These are phyloP conservation scores for Epinephelus moara DNA, from an alignment of 2,113 vertebrate species.

Conservation along the genomic window DNA sequence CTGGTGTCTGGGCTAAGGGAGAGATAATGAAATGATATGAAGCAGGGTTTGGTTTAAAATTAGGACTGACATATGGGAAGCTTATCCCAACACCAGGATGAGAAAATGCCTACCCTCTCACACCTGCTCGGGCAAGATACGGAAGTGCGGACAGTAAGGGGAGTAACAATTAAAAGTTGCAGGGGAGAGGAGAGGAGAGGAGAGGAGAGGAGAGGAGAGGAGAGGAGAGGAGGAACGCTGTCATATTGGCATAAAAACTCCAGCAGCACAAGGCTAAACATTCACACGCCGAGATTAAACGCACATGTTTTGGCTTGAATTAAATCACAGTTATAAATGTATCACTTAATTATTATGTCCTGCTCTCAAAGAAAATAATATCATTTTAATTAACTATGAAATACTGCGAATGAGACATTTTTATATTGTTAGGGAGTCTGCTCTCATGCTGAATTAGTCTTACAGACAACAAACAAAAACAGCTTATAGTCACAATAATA, in stretches of 20 bases:
- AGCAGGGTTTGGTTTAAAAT: slow-evolving; percentile 52
- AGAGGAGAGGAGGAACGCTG: not conserved
- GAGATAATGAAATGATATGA: slow-evolving; percentile 61
- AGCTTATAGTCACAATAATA: not conserved
- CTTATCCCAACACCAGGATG: slow-evolving; percentile 54
- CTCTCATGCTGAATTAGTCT: not conserved
- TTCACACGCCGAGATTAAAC: not conserved
- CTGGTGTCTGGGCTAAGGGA: slow-evolving; percentile 32
- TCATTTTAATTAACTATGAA: not conserved
- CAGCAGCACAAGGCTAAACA: not conserved
- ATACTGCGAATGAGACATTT: not conserved
- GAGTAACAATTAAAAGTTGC: not conserved
- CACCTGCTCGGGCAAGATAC: slow-evolving; percentile 65
- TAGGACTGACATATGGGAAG: slow-evolving; percentile 51
- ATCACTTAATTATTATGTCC: not conserved
- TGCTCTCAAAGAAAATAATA: not conserved
- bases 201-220: not conserved
- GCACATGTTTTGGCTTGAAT: not conserved
- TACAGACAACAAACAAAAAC: not conserved
- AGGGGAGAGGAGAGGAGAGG: not conserved
- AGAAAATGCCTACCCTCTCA: slow-evolving; percentile 41
- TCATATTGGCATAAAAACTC: not conserved
- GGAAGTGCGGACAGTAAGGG: slow-evolving; percentile 18
- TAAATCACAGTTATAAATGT: not conserved
- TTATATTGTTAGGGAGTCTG: not conserved